phyloP scores from a whole-genome alignment of 2,888 invertebrate genomes.

The Rhingia rostrata region DNA sequence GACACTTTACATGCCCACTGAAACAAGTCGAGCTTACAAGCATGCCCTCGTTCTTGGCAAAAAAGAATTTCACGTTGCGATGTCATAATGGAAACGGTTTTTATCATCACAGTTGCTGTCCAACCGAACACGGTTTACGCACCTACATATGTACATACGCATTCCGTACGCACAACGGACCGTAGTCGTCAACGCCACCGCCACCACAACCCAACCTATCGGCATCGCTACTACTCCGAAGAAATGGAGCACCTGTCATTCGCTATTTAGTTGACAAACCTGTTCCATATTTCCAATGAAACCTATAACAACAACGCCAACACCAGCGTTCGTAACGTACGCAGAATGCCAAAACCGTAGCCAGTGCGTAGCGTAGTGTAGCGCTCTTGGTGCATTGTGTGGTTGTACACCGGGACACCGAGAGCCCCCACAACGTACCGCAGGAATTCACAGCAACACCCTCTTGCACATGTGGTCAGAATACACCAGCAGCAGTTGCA shows the following conservation, averaged over 20 bases:
- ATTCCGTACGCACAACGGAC: slow-evolving; percentile 66
- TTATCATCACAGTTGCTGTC: slow-evolving; percentile 64
- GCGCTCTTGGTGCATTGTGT: slow-evolving; percentile 55
- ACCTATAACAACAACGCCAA: slow-evolving; percentile 33
- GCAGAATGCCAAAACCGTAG: slow-evolving; percentile 55
- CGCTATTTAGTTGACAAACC: slow-evolving; percentile 70
- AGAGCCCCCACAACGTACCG: slow-evolving; percentile 32
- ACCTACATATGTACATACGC: slow-evolving; percentile 58
- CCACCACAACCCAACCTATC: slow-evolving; percentile 23
- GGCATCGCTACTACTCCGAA: slow-evolving; percentile 42
- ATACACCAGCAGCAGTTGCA: slow-evolving; percentile 42
- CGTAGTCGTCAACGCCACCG: slow-evolving; percentile 6
- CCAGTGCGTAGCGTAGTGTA: slow-evolving; percentile 36
- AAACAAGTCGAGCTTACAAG: not conserved
- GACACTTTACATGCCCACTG: not conserved
- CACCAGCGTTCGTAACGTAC: slow-evolving; percentile 12
- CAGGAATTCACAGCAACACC: slow-evolving; percentile 52
- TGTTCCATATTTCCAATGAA: slow-evolving; percentile 59
- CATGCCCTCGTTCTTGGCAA: slow-evolving; percentile 44
- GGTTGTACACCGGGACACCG: slow-evolving; percentile 19
- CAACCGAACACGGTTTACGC: slow-evolving; percentile 49
- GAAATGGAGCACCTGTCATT: slow-evolving; percentile 74
- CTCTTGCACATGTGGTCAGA: slow-evolving; percentile 40
- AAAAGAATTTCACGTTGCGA: slow-evolving; percentile 37
- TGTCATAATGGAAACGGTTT: slow-evolving; percentile 71